Evolutionary conservation across 2,888 invertebrate genomes (phyloP).

Genomic region (Matsumyia berberina): DNA sequence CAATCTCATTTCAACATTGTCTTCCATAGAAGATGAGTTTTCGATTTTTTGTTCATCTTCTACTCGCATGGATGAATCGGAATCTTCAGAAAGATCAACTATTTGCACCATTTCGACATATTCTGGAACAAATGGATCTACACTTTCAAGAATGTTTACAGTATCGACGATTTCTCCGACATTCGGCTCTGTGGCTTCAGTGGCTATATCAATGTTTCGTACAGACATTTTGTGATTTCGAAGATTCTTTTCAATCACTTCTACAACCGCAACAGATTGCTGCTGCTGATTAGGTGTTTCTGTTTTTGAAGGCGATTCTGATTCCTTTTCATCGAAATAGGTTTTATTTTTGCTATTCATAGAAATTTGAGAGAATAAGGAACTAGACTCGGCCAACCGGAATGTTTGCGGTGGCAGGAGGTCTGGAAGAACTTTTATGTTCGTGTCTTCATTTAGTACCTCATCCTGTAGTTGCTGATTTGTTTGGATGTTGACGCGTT

Average conservation of each 20-base stretch:
- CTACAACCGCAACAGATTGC: constrained; percentile 86
- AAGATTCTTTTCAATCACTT: constrained; percentile 89
- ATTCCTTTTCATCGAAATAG: constrained; percentile 42
- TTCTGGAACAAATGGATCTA: constrained; percentile 86
- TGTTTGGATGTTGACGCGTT: constrained; percentile 65
- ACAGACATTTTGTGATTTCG: constrained; percentile 87
- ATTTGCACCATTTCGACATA: constrained; percentile 86
- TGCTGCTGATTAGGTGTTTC: constrained; percentile 46
- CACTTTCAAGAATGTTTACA: constrained; percentile 85
- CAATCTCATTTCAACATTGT: constrained; percentile 78
- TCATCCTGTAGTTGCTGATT: constrained; percentile 77
- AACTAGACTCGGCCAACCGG: constrained; percentile 88
- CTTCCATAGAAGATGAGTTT: constrained; percentile 60
- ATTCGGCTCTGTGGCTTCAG: constrained; percentile 76
- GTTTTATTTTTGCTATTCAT: constrained; percentile 81
- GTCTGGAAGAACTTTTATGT: constrained; percentile 84
- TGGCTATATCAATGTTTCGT: constrained; percentile 80
- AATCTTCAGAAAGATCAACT: constrained; percentile 85
- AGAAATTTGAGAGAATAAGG: constrained; percentile 89
- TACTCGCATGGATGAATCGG: constrained; percentile 83
- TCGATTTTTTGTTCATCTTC: constrained; percentile 77
- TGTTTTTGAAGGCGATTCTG: constrained; percentile 79
- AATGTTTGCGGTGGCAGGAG: constrained; percentile 87
- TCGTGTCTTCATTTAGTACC: constrained; percentile 53
- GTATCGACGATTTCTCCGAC: constrained; percentile 85